These are phyloP conservation scores for Anabacerthia variegaticeps DNA, from an alignment of 2,797 vertebrate genomes.

Conservation along the genomic window DNA sequence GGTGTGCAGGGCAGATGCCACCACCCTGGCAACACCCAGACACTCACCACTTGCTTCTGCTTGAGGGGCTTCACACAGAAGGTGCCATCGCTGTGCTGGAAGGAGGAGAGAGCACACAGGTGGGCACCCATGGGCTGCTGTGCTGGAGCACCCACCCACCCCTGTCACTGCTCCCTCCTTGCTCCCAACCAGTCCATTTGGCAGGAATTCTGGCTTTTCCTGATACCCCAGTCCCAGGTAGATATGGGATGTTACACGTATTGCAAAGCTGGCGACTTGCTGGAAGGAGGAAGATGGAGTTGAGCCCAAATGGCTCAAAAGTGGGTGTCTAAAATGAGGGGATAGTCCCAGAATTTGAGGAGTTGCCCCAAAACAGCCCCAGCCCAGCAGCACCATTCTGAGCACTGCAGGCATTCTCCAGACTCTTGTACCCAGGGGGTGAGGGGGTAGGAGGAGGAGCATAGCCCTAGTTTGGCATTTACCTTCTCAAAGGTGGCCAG, in stretches of 20 bases:
- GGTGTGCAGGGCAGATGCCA: background rate
- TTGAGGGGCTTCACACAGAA: conserved; percentile 98
- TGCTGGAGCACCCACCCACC: background rate
- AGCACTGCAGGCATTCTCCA: rapidly evolving
- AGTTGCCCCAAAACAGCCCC: background rate
- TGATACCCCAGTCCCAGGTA: rapidly evolving
- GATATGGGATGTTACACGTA: background rate
- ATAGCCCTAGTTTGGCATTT: background rate
- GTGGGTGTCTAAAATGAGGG: background rate
- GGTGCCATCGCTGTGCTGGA: conserved; percentile 92
- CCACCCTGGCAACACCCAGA: rapidly evolving
- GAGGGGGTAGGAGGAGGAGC: background rate
- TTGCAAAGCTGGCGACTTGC: background rate
- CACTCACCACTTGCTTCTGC: conserved; percentile 97
- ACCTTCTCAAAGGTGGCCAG: conserved; percentile 98
- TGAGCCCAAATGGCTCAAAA: background rate
- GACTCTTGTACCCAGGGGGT: rapidly evolving
- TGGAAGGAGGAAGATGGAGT: background rate
- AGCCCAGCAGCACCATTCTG: background rate
- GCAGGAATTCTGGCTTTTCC: background rate
- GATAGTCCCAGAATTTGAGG: background rate
- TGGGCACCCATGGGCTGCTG: background rate
- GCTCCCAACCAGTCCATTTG: background rate
- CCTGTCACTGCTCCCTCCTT: background rate
- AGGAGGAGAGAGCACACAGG: background rate